Base-by-base conservation (phyloP, 2,113 vertebrate genomes). In the Nerophis ophidion region DNA sequence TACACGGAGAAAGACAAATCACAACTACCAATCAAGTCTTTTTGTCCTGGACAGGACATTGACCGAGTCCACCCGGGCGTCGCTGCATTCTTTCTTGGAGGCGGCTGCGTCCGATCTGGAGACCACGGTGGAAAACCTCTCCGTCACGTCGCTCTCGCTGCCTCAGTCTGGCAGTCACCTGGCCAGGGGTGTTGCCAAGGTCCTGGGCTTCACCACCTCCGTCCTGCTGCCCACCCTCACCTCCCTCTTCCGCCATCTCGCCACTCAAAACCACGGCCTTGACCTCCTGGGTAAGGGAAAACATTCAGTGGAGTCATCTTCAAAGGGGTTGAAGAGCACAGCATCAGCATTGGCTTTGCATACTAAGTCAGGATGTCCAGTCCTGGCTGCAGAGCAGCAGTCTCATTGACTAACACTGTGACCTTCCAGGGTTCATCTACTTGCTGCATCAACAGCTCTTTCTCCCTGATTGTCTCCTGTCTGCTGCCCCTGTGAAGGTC, bases 211-310 rank as follows among this genome's bases (percentile, higher is more conserved):
- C 69, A 93, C 92, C 16, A 93, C 90, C 0, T 90, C 92, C 58
- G 86, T 92, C 6, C 92, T 98, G 11, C 73, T 98, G 11, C 95
- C 96, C 0, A 90, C 93, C 42, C 89, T 98, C 44, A 95, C 93
- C 0, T 94, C 95, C 1, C 80, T 98, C 19, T 97, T 97, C 79
- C 93, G 92, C 63, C 95, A 98, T 68, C 89, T 94, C 49, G 90
- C 88, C 64, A 92, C 89, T 63, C 91, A 94, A 67, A 92, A 92
- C 51, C 91, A 90, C 63, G 93, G 93, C 54, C 89, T 87, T 69
- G 92, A 95, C 79, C 80, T 98, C 57, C 92, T 98, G 73, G 74
- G 95, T 98, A 90, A 51, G 92, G 8, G 11, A 48, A 35, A 33
- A 33, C 26, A 55, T 9, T 3, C 14, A 7, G 14, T 19, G 19